Base-by-base conservation (phyloP, 2,797 vertebrate species). In the Oreonectes daqikongensis region DNA sequence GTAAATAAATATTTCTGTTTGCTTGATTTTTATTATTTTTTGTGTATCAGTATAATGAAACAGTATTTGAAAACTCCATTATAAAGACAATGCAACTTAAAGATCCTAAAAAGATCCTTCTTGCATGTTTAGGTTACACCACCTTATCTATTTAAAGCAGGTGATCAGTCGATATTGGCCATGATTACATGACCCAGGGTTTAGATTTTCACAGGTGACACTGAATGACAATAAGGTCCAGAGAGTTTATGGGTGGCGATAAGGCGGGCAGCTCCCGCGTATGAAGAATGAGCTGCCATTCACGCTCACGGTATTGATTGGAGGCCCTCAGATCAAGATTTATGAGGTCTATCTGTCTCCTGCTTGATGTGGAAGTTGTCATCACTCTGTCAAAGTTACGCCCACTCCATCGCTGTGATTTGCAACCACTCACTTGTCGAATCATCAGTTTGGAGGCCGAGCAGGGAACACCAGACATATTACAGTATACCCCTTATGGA, bases 301-400 rank as follows among this genome's bases (percentile, higher is more conserved):
- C 86, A 88, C 65, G 72, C 42, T 84, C 83, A 82, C 83, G 79
- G 68, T 89, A 92, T 92, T 86, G 91, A 93, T 92, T 86, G 86
- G 88, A 83, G 46, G 70, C 86, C 86, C 83, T 84, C 79, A 81
- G 75, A 81, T 77, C 80, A 82, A 65, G 82, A 92, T 92, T 91
- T 90, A 93, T 88, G 85, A 69, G 72, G 18, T 79, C 87, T 84
- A 90, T 92, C 88, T 86, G 82, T 92, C 91, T 91, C 83, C 85
- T 80, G 85, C 18, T 61, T 61, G 59, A 61, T 61, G 59, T 61
- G 59, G 59, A 61, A 61, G 30, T 61, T 61, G 28, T 61, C 59
- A 61, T 61, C 30, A 61, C 59, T 20, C 59, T 61, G 59, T 61
- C 59, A 61, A 61, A 61, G 30, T 35, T 61, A 61, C 59, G 30